Evolutionary conservation across 2,113 vertebrate genomes (phyloP).

Genomic region (Pimephales promelas): DNA sequence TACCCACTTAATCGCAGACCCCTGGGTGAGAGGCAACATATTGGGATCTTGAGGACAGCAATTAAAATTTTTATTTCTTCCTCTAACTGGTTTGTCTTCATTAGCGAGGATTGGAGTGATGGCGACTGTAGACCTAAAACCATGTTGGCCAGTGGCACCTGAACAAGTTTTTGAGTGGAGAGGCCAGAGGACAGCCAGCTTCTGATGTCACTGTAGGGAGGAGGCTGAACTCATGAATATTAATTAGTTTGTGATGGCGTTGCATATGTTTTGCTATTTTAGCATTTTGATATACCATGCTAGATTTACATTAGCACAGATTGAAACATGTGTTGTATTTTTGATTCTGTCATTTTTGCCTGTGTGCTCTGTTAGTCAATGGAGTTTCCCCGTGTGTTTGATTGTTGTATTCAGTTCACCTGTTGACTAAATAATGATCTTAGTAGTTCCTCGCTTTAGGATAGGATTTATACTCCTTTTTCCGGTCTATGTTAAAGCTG

Average conservation of each 20-base stretch:
- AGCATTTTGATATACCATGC: too few relatives aligned
- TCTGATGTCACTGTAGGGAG: not conserved
- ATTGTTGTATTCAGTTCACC: too few relatives aligned
- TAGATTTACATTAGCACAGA: too few relatives aligned
- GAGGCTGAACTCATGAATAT: not conserved
- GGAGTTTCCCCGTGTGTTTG: too few relatives aligned
- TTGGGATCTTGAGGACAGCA: constrained; percentile 63
- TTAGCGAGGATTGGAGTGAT: constrained; percentile 59
- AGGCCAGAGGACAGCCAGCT: not conserved
- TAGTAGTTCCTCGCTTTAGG: too few relatives aligned
- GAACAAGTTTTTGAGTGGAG: not conserved
- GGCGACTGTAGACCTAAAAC: not conserved
- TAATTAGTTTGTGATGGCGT: not conserved
- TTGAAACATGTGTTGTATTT: too few relatives aligned
- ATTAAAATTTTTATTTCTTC: constrained; percentile 66
- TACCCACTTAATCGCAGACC: constrained; percentile 48
- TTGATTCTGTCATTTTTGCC: too few relatives aligned
- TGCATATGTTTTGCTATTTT: too few relatives aligned
- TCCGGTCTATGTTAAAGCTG: too few relatives aligned
- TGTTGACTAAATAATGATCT: too few relatives aligned
- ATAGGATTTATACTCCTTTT: too few relatives aligned
- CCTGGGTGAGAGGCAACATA: constrained; percentile 61
- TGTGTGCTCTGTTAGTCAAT: too few relatives aligned
- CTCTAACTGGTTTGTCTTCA: constrained; percentile 60
- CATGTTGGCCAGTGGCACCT: not conserved